phyloP scores from a whole-genome alignment of 2,113 vertebrate genomes.

The Turnix velox region DNA sequence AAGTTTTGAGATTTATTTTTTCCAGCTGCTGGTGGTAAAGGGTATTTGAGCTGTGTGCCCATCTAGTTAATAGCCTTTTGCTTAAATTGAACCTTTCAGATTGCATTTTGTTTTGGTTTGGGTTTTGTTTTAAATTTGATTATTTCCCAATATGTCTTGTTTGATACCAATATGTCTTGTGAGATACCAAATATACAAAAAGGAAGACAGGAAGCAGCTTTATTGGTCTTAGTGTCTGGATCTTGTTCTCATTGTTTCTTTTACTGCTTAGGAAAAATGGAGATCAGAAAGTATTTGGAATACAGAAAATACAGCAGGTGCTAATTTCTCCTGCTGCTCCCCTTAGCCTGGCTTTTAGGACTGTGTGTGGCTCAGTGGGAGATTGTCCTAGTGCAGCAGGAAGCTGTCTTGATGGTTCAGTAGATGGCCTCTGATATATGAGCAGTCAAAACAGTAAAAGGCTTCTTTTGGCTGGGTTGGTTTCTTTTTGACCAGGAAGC shows the following conservation, averaged over 20 bases:
- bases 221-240: neutral
- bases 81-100: neutral
- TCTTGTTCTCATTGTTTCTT: neutral
- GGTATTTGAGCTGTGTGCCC: neutral
- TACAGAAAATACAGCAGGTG: neutral
- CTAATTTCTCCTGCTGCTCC: neutral
- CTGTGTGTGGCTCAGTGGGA: neutral
- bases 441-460: neutral
- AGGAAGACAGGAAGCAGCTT: neutral
- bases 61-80: neutral
- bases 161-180: too few species aligned
- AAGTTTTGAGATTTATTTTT: neutral
- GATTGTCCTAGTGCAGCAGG: neutral
- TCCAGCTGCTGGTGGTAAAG: neutral
- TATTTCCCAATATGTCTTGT: neutral
- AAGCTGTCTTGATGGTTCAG: neutral
- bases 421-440: neutral
- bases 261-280: neutral
- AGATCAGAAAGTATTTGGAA: neutral
- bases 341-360: neutral
- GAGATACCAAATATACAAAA: neutral
- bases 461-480: neutral
- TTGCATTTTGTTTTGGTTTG: neutral
- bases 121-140: neutral
- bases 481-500: neutral